Evolutionary conservation across 1,140 invertebrate species (phyloP), one percentile per base, ranked within the genome.

Genomic region (Hyphantria cunea): DNA sequence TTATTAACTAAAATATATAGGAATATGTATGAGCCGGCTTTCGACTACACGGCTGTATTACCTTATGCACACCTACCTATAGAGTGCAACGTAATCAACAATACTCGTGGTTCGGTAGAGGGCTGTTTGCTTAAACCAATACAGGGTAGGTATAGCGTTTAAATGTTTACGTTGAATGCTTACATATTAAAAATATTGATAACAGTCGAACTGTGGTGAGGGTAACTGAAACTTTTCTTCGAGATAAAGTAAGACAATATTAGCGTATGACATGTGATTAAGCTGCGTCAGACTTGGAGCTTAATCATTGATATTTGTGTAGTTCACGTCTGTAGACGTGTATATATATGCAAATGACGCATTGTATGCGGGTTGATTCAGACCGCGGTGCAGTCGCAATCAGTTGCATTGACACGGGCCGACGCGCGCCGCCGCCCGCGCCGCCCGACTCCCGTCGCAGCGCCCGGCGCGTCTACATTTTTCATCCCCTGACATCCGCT

Each of bases 401-500:
- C 72, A 78, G 72, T 70, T 58, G 69, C 75, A 78, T 74, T 67
- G 72, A 74, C 69, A 47, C 59, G 59, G 58, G 15, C 15, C 49
- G 63, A 31, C 42, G 65, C 52, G 37, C 45, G 42, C 47, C 58
- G 44, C 31, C 58, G 32, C 50, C 50, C 41, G 55, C 47, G 25
- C 60, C 60, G 32, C 54, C 12, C 25, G 42, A 39, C 54, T 32
- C 33, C 11, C 55, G 51, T 47, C 12, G 17, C n/a, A n/a, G n/a
- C 15, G 7, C 37, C 17, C 47, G 52, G 69, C 66, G 51, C 64
- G 72, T 68, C 72, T 72, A 60, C 61, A 74, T 74, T 78, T 77
- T 74, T 78, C 75, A 75, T 72, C 60, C 66, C 64, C 64, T 74
- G 72, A 75, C 75, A 70, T 66, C 62, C 67, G 70, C 59, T 76